Evolutionary conservation across 2,888 invertebrate species (phyloP), one percentile per base, ranked within the genome.

Genomic region (Neuroscelio doddi): DNA sequence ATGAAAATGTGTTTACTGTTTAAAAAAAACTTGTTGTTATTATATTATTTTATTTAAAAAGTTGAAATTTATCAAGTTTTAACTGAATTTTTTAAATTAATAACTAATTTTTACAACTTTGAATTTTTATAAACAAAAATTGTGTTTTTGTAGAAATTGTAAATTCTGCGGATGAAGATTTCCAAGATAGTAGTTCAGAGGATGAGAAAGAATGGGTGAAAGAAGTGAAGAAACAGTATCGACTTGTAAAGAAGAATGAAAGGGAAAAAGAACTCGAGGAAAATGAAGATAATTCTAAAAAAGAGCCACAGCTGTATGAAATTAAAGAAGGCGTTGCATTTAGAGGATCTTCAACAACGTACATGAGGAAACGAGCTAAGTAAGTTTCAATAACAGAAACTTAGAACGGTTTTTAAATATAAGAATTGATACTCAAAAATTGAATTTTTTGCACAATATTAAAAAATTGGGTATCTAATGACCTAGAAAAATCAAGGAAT

Each of bases 161-260:
- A 32, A 78, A 77, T 50, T 84, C 83, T 7, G 83, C 82, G 26
- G 85, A 85, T 56, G 81, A 81, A 39, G 75, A 78, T 50, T 76
- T 80, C 12, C 59, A 69, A 3, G 80, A 80, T 30, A 89, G 93
- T 80, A 88, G 93, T 80, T 94, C 95, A 1, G 95, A 95, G 71
- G 95, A 95, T 80, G 93, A 94, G 50, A 89, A 90, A 63, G 88
- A 90, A 3, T 94, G 93, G 92, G 89, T 89, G 0, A 90, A 91
- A 77, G 93, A 95, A 85, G 90, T 95, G 56, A 92, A 93, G 77
- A 91, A 91, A 77, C 90, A 92, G 76, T 91, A 93, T 78, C 88
- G 87, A 75, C 85, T 89, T n/a, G 87, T 91, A 10, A 87, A 90
- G 79, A 74, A 87, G 80, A 87, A 89, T 81, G 80, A 87, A 76